phyloP scores from a whole-genome alignment of 1,140 invertebrate genomes.

The Aricia agestis region DNA sequence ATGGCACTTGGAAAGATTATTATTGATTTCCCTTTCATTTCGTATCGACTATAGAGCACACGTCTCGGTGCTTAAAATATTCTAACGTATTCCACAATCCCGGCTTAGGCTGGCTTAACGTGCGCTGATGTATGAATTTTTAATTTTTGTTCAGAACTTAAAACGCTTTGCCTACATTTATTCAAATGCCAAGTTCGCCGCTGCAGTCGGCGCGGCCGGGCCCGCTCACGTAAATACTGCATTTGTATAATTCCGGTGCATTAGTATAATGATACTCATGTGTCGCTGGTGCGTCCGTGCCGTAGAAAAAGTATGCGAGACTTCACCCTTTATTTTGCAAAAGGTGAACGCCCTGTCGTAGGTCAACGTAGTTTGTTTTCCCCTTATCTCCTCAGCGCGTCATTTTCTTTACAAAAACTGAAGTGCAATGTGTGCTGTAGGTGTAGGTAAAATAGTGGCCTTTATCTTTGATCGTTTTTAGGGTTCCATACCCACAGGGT shows the following conservation, averaged over 20 bases:
- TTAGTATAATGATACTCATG: conserved; percentile 13
- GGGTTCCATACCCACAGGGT: too few relatives aligned
- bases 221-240: neutral
- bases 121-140: conserved; percentile 1
- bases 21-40: too few relatives aligned
- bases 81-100: neutral
- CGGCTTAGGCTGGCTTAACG: neutral
- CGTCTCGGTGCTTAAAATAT: neutral
- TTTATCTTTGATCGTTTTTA: too few relatives aligned
- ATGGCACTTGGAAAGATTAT: too few relatives aligned
- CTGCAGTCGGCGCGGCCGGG: neutral
- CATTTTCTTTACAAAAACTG: neutral
- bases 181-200: conserved; percentile 6
- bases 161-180: neutral
- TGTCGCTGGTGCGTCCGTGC: neutral
- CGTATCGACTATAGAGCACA: neutral
- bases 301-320: neutral
- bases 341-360: neutral
- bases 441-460: neutral
- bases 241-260: conserved; percentile 7
- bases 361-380: conserved; percentile 1
- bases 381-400: neutral
- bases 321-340: neutral
- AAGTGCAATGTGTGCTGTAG: neutral
- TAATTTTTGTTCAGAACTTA: conserved; percentile 2